Conservation (phyloP, 2,888 invertebrate species). For the Nowickia ferox region DNA sequence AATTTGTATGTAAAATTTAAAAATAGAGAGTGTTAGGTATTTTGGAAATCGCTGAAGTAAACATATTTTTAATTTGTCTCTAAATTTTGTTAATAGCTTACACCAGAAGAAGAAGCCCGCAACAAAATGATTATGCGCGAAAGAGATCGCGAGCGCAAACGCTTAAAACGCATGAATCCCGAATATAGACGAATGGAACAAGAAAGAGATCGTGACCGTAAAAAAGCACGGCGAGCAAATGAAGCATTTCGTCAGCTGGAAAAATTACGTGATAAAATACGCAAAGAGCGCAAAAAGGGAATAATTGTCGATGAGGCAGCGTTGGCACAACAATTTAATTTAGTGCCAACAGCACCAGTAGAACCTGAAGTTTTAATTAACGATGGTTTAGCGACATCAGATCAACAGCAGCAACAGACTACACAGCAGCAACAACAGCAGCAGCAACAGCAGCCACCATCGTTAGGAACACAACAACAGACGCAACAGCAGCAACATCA, state of each 20-base stretch:
- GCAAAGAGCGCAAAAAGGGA: conserved; percentile 81
- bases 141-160: conserved; percentile 81
- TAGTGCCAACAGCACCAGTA: conserved; percentile 77
- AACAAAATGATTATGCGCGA: conserved; percentile 81
- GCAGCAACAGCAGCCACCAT: conserved; percentile 71
- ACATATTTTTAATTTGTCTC: conserved; percentile 15
- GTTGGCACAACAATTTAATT: conserved; percentile 78
- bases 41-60: background rate
- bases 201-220: conserved; percentile 81
- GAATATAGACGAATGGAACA: conserved; percentile 80
- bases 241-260: conserved; percentile 80
- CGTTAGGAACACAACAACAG: conserved; percentile 69
- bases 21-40: no score
- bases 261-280: conserved; percentile 81
- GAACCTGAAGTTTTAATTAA: conserved; percentile 79
- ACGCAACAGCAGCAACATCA: conserved; percentile 67
- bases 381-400: conserved; percentile 50
- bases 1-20: no score
- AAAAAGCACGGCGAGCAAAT: conserved; percentile 80
- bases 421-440: conserved; percentile 71
- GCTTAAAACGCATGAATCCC: conserved; percentile 81
- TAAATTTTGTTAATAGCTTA: conserved; percentile 76
- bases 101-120: conserved; percentile 81
- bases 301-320: conserved; percentile 78
- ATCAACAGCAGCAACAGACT: conserved; percentile 67